phyloP scores from a whole-genome alignment of 2,888 invertebrate genomes.

The Gnatocerus cornutus region DNA sequence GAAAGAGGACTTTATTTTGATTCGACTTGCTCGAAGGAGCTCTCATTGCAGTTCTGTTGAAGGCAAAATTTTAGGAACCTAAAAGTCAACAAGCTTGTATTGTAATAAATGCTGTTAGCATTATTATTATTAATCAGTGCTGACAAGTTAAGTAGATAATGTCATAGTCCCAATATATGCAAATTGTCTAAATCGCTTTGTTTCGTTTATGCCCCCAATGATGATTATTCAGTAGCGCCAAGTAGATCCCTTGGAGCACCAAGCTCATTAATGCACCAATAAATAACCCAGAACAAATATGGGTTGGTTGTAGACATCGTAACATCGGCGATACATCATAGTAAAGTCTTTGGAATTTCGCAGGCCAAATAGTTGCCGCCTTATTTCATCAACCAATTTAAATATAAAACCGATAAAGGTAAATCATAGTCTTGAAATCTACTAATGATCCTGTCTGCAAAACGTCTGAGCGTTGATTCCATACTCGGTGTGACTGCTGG shows the following conservation, averaged over 20 bases:
- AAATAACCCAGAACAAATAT: constrained; percentile 36
- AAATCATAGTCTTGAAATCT: constrained; percentile 41
- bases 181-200: neutral
- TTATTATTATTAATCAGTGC: too few relatives aligned
- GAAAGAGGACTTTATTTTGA: too few relatives aligned
- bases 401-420: constrained; percentile 46
- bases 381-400: constrained; percentile 42
- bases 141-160: neutral
- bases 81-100: too few relatives aligned
- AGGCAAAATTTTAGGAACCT: too few relatives aligned
- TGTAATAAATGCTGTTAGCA: too few relatives aligned
- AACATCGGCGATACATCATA: constrained; percentile 39
- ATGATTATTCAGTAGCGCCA: constrained; percentile 37
- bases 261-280: constrained; percentile 36
- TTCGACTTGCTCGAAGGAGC: too few relatives aligned
- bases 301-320: constrained; percentile 23
- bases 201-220: neutral
- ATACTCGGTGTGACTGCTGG: constrained; percentile 42
- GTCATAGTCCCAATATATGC: neutral
- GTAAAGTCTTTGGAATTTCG: constrained; percentile 35
- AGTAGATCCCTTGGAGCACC: constrained; percentile 32
- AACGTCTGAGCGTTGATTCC: constrained; percentile 41
- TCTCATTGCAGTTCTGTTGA: too few relatives aligned
- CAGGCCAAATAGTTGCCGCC: constrained; percentile 35
- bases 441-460: constrained; percentile 47